A percentile compares a stretch with the other conserved stretches of the same genome.
Conservation (phyloP, 2,888 invertebrate genomes). For the Cryptophagus acutangulus region DNA sequence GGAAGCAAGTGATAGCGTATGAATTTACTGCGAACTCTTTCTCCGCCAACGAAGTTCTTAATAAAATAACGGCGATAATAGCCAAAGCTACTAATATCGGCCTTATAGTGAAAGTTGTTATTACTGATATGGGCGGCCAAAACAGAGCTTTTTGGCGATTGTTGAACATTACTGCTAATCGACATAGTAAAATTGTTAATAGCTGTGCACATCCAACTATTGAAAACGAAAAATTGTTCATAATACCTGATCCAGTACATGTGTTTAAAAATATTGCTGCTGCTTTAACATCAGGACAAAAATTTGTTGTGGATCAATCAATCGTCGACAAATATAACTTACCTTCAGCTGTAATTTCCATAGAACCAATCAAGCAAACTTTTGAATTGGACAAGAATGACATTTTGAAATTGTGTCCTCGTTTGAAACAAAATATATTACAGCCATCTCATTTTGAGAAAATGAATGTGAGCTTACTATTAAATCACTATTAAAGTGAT, state of each 20-base stretch:
- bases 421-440: constrained; percentile 12
- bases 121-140: constrained; percentile 10
- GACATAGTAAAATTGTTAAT: constrained; percentile 6
- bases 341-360: constrained; percentile 6
- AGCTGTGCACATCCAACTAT: constrained; percentile 2
- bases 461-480: constrained; percentile 16
- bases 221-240: constrained; percentile 12
- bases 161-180: constrained; percentile 1
- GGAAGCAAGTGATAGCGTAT: constrained; percentile 21
- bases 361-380: constrained; percentile 8
- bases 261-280: constrained; percentile 16
- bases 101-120: constrained; percentile 3
- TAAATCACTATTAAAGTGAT: too few species aligned
- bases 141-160: constrained; percentile 7
- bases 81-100: constrained; percentile 1
- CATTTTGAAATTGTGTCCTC: constrained; percentile 13
- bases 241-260: constrained; percentile 14
- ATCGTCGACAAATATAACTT: constrained; percentile 11
- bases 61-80: neutral
- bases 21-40: constrained; percentile 17
- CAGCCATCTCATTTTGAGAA: constrained; percentile 15
- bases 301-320: constrained; percentile 5
- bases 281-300: constrained; percentile 8
- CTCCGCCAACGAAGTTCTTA: constrained; percentile 4
- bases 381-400: constrained; percentile 10